These are phyloP conservation scores for Epirrhoe alternata DNA, from an alignment of 2,888 invertebrate genomes.

Conservation along the genomic window DNA sequence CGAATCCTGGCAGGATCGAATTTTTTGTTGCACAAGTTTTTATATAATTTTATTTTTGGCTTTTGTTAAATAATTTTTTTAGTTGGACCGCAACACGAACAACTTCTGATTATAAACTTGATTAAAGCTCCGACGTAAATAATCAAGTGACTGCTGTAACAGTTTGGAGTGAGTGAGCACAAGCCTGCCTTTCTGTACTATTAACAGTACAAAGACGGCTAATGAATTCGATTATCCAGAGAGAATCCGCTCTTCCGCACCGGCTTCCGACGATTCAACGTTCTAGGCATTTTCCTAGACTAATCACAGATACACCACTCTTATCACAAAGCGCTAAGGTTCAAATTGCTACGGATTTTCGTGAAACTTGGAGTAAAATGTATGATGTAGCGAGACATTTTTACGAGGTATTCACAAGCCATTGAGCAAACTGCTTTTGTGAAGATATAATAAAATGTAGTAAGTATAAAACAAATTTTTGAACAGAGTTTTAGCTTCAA, in stretches of 20 bases:
- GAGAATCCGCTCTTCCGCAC: slow-evolving; percentile 64
- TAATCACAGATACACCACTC: slow-evolving; percentile 22
- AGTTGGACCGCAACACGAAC: background rate
- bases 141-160: slow-evolving; percentile 16
- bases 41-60: slow-evolving; percentile 13
- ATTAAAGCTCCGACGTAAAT: slow-evolving; percentile 14
- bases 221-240: slow-evolving; percentile 77
- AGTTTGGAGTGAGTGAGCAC: slow-evolving; percentile 31
- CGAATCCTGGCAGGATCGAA: slow-evolving; percentile 86
- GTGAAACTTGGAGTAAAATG: slow-evolving; percentile 35
- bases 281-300: slow-evolving; percentile 34
- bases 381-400: slow-evolving; percentile 44
- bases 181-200: slow-evolving; percentile 56
- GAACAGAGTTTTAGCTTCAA: background rate
- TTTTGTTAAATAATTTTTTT: background rate
- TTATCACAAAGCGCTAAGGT: slow-evolving; percentile 38
- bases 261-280: slow-evolving; percentile 57
- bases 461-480: slow-evolving; percentile 19
- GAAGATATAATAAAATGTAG: slow-evolving; percentile 32
- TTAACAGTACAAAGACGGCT: slow-evolving; percentile 69
- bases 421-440: slow-evolving; percentile 41
- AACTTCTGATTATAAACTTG: background rate
- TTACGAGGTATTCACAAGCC: slow-evolving; percentile 38
- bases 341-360: slow-evolving; percentile 39
- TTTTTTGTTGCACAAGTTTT: slow-evolving; percentile 27